These are phyloP conservation scores for Leptinotarsa haldemani DNA, from an alignment of 2,888 invertebrate genomes.

Conservation along the genomic window DNA sequence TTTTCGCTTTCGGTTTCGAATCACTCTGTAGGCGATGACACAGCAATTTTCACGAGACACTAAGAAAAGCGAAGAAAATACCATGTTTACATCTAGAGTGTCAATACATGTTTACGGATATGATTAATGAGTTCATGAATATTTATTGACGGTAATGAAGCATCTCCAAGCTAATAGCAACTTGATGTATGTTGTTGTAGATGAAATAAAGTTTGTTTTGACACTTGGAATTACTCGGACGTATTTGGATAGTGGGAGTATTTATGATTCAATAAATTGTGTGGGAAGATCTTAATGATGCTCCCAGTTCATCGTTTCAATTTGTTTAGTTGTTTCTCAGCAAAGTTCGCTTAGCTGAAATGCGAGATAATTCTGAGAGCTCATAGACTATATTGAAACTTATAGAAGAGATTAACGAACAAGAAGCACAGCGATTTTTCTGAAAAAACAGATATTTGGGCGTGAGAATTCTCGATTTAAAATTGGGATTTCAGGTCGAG, in stretches of 20 bases:
- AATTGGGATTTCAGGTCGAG: too few species aligned
- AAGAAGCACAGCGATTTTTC: too few species aligned
- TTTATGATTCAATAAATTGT: neutral
- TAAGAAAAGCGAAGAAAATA: neutral
- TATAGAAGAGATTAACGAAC: too few species aligned
- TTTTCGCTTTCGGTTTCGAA: neutral
- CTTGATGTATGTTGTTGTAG: slow-evolving; percentile 6
- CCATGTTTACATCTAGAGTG: slow-evolving; percentile 16
- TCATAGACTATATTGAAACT: too few species aligned
- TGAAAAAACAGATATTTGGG: too few species aligned
- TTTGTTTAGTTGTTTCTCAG: too few species aligned
- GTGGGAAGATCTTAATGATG: too few species aligned
- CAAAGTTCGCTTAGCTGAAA: too few species aligned
- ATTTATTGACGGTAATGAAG: slow-evolving; percentile 18
- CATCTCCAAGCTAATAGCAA: neutral
- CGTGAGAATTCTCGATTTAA: too few species aligned
- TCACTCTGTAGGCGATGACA: slow-evolving; percentile 1
- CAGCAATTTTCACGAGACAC: slow-evolving; percentile 1
- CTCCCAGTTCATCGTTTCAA: too few species aligned
- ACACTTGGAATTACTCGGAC: neutral
- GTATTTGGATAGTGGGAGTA: slow-evolving; percentile 8
- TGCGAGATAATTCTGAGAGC: too few species aligned
- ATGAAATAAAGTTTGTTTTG: slow-evolving; percentile 14
- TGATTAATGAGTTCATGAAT: slow-evolving; percentile 17
- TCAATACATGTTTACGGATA: slow-evolving; percentile 6